These are phyloP conservation scores for Gopherus evgoodei DNA, from an alignment of 2,113 vertebrate species.

Conservation along the genomic window DNA sequence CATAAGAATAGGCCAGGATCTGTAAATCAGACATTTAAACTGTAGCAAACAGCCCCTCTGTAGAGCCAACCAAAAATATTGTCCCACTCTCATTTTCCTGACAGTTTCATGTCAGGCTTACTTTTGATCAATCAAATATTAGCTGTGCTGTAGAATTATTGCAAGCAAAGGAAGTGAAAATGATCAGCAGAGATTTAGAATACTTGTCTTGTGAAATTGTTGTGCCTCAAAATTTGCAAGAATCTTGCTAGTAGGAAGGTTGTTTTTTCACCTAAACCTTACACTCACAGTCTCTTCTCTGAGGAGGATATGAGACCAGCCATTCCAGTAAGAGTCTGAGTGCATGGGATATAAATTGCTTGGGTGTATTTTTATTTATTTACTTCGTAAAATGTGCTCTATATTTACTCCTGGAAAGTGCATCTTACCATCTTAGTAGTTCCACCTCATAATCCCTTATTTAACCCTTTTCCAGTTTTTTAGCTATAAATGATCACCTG, in stretches of 20 bases:
- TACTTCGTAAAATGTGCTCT: background rate
- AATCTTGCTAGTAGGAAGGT: background rate
- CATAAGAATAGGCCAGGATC: background rate
- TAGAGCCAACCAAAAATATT: background rate
- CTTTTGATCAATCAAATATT: background rate
- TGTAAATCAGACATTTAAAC: background rate
- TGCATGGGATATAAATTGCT: background rate
- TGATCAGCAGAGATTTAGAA: background rate
- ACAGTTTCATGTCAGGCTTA: background rate
- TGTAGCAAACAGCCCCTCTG: background rate
- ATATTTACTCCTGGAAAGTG: background rate
- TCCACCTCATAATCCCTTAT: background rate
- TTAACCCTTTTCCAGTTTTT: background rate
- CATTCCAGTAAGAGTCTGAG: background rate
- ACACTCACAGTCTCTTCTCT: background rate
- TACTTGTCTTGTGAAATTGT: background rate
- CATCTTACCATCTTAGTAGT: fast-evolving
- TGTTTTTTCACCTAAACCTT: background rate
- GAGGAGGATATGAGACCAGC: background rate
- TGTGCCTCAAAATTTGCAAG: background rate
- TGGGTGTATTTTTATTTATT: background rate
- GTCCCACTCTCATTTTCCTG: background rate
- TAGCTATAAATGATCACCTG: background rate
- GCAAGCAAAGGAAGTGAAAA: background rate
- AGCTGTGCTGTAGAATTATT: background rate